Evolutionary conservation across 2,888 invertebrate genomes (phyloP).

Genomic region (Andrena fulva): DNA sequence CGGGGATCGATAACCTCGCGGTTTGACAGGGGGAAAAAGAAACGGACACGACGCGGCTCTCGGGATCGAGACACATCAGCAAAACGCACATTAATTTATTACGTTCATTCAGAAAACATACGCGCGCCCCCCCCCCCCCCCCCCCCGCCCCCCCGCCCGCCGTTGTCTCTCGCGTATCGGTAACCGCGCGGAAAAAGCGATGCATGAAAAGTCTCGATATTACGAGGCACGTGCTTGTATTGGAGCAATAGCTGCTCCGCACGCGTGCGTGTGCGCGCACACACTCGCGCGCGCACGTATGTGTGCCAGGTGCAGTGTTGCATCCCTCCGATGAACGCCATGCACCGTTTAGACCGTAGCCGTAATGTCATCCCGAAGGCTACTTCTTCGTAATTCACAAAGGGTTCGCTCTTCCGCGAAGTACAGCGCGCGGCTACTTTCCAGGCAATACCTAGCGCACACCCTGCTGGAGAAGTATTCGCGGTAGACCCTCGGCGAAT

Average conservation of each 20-base stretch:
- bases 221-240: conserved; percentile 66
- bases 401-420: conserved; percentile 80
- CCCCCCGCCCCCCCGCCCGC: conserved; percentile 5
- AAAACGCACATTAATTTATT: conserved; percentile 77
- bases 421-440: conserved; percentile 79
- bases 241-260: conserved; percentile 54
- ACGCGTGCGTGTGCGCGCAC: conserved; percentile 11
- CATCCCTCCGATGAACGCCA: conserved; percentile 67
- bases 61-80: conserved; percentile 75
- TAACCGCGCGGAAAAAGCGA: conserved; percentile 68
- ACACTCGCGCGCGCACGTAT: conserved; percentile 27
- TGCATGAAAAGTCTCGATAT: conserved; percentile 70
- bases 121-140: conserved; percentile 32
- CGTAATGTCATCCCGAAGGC: conserved; percentile 81
- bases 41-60: conserved; percentile 51
- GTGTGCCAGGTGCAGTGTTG: conserved; percentile 69
- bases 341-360: conserved; percentile 68
- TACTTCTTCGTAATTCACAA: conserved; percentile 79
- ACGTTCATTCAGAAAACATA: conserved; percentile 80
- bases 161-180: conserved; percentile 62
- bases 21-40: conserved; percentile 49
- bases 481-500: conserved; percentile 71
- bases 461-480: conserved; percentile 74
- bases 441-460: conserved; percentile 80
- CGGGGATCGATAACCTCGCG: conserved; percentile 57